Evolutionary conservation across 2,888 invertebrate genomes (phyloP).

Genomic region (Timema cristinae): DNA sequence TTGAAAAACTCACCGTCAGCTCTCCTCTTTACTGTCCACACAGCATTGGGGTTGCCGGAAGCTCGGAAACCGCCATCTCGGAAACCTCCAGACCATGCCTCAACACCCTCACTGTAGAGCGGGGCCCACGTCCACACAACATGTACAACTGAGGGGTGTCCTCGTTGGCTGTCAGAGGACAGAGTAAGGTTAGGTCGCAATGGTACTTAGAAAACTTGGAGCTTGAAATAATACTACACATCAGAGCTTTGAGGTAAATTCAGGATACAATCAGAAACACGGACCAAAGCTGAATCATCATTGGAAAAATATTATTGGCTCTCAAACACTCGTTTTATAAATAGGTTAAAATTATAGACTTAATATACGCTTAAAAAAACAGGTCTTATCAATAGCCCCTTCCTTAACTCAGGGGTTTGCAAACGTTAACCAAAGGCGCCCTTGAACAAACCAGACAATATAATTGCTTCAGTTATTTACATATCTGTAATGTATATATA

Average conservation of each 20-base stretch:
- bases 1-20: constrained; percentile 79
- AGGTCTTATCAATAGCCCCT: too few species aligned
- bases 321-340: too few species aligned
- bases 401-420: too few species aligned
- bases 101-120: constrained; percentile 88
- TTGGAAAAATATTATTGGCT: neutral
- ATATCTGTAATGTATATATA: neutral
- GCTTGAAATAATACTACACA: neutral
- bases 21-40: constrained; percentile 97
- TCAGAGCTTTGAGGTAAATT: constrained; percentile 20
- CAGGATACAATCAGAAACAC: constrained; percentile 19
- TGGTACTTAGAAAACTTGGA: neutral
- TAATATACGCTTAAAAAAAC: too few species aligned
- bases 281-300: constrained; percentile 23
- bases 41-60: constrained; percentile 99
- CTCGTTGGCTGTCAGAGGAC: constrained; percentile 69
- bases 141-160: constrained; percentile 98
- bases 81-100: constrained; percentile 97
- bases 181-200: neutral
- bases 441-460: too few species aligned
- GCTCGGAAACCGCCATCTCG: constrained; percentile 99
- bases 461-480: too few species aligned
- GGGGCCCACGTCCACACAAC: constrained; percentile 91
- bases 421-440: too few species aligned
- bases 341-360: too few species aligned